These are phyloP conservation scores for Tragelaphus oryx DNA, from an alignment of 2,797 vertebrate species.

Conservation along the genomic window DNA sequence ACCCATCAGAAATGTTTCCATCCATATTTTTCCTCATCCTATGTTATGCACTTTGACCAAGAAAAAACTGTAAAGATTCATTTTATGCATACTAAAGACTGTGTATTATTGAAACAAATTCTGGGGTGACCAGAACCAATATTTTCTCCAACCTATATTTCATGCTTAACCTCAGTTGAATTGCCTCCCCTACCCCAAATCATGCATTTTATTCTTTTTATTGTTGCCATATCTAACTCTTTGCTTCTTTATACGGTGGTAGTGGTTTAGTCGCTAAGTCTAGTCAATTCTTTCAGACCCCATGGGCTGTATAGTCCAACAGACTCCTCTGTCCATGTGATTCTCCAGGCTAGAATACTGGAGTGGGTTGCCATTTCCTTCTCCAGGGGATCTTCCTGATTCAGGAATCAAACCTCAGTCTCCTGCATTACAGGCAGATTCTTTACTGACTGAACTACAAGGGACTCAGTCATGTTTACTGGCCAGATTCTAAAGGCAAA, in stretches of 20 bases:
- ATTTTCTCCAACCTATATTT: constrained; percentile 11
- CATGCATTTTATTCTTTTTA: background rate
- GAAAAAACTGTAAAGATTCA: background rate
- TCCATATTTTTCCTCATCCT: background rate
- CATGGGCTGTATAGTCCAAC: background rate
- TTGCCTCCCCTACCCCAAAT: background rate
- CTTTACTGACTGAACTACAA: background rate
- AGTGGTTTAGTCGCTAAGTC: background rate
- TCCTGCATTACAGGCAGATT: background rate
- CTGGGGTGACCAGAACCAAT: background rate
- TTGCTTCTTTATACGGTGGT: background rate
- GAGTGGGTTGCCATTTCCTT: background rate
- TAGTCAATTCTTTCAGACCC: background rate
- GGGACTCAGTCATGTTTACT: background rate
- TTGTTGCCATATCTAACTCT: background rate
- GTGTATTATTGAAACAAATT: background rate
- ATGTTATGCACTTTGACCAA: background rate
- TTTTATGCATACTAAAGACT: background rate
- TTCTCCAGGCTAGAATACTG: background rate
- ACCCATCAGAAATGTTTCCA: no score
- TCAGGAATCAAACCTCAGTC: background rate
- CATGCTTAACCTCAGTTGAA: background rate
- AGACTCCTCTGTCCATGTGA: background rate
- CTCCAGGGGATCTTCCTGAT: background rate
- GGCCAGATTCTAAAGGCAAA: background rate